Percentiles rank a stretch among this genome's conserved stretches.
These are phyloP conservation scores for Tragelaphus imberbis DNA, from an alignment of 2,113 vertebrate species.

Conservation along the genomic window DNA sequence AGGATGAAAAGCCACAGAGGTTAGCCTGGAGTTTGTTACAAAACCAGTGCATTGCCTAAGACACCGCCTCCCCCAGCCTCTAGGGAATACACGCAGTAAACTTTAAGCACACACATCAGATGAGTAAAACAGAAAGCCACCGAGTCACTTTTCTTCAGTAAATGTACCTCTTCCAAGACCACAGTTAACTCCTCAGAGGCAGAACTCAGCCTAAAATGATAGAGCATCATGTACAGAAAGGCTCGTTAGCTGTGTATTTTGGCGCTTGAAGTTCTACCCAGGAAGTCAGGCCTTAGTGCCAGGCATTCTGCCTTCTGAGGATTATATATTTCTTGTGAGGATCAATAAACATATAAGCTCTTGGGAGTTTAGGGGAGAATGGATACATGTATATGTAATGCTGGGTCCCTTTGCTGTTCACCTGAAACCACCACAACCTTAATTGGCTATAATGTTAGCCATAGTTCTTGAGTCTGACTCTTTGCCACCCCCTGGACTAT, in stretches of 20 bases:
- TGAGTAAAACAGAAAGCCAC: not conserved
- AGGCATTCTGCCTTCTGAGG: not conserved
- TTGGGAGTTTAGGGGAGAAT: not conserved
- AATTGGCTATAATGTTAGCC: not conserved
- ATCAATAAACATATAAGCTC: not conserved
- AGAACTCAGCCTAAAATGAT: not conserved
- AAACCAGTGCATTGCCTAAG: not conserved
- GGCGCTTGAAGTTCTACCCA: not conserved
- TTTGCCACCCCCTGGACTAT: not conserved
- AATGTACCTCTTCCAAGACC: not conserved
- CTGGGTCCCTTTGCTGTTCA: not conserved
- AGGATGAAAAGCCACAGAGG: constrained; percentile 29
- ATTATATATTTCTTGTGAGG: not conserved
- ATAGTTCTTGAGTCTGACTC: not conserved
- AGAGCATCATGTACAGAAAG: not conserved
- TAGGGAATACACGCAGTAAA: not conserved
- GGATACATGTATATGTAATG: not conserved
- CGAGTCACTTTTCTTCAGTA: not conserved
- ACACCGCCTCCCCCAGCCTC: not conserved
- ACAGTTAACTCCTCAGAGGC: not conserved
- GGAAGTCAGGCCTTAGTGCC: not conserved
- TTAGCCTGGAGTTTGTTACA: not conserved
- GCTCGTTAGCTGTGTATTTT: accelerated
- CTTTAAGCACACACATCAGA: not conserved
- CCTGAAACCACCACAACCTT: not conserved